phyloP scores from a whole-genome alignment of 2,888 invertebrate species.

The Idaea dimidiata region DNA sequence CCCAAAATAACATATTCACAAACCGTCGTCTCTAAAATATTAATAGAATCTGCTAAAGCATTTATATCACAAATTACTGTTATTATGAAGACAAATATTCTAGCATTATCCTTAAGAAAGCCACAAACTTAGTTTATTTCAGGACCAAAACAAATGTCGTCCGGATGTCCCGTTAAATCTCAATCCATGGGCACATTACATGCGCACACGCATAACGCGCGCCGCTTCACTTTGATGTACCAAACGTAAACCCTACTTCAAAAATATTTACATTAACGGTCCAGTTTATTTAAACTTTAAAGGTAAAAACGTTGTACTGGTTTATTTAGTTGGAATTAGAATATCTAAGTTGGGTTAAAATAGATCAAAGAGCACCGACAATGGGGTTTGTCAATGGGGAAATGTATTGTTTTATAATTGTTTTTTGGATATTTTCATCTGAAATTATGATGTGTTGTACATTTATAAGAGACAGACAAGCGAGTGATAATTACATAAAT shows the following conservation, averaged over 20 bases:
- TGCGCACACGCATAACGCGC: neutral
- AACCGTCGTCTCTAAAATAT: neutral
- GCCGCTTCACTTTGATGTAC: neutral
- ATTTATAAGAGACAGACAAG: no score
- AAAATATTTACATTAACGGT: neutral
- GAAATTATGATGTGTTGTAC: no score
- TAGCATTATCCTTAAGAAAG: neutral
- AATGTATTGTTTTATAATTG: neutral
- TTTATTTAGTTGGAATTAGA: neutral
- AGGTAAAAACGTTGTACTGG: neutral
- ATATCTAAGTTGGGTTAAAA: neutral
- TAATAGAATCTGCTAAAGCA: no score
- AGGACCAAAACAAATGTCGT: neutral
- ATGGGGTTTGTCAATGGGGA: neutral
- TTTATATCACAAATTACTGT: neutral
- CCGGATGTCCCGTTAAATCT: constrained; percentile 4
- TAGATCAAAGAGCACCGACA: neutral
- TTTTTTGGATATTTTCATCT: neutral
- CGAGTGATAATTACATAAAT: no score
- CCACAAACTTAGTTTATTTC: neutral
- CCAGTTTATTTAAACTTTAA: neutral
- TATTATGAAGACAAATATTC: neutral
- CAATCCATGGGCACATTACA: neutral
- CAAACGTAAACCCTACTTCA: neutral
- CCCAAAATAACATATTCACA: neutral